Base-by-base conservation (phyloP, 2,113 vertebrate genomes). In the Loxodonta africana region DNA sequence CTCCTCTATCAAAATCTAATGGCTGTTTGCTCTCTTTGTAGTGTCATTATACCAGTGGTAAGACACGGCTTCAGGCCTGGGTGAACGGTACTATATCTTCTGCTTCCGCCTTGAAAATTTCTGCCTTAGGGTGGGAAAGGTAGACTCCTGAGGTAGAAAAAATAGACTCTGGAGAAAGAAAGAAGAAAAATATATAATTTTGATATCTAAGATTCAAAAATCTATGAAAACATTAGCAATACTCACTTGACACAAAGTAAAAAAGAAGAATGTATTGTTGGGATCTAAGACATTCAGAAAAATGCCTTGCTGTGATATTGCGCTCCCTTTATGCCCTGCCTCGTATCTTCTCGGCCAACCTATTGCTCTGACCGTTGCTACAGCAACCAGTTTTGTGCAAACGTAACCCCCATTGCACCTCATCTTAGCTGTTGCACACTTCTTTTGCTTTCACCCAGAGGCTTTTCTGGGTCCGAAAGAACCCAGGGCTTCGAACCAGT, bases 101-200 rank as follows among this genome's bases (percentile, higher is more conserved):
- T 26, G 46, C 23, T 63, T 94, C 81, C 67, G 63, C 67, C 26
- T 95, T 37, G 74, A 81, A 94, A 86, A 60, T 9, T n/a, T 67
- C 28, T 87, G 23, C 46, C 41, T 91, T 23, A 44, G 30, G 26
- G 57, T 88, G 30, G 81, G 25, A 97, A 95, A 90, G 81, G 71
- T 90, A 88, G 44, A 95, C 21, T 62, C 8, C 33, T 78, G 37
- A 92, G 17, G n/a, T 6, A 94, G 44, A 91, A 86, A 62, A 76
- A 94, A 86, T 81, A 76, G n/a, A 83, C 51, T 82, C 21, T 26
- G 41, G 37, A 94, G 37, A 48, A 91, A 88, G 51, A 94, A 91
- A 28, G n/a, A 80, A 83, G 48, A 92, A 82, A 85, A 37, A 48
- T 26, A 8, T 20, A 20, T 28, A 41, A 4, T 41, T 74, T 74